These are phyloP conservation scores for Orthosia cruda DNA, from an alignment of 2,888 invertebrate species.

Conservation along the genomic window DNA sequence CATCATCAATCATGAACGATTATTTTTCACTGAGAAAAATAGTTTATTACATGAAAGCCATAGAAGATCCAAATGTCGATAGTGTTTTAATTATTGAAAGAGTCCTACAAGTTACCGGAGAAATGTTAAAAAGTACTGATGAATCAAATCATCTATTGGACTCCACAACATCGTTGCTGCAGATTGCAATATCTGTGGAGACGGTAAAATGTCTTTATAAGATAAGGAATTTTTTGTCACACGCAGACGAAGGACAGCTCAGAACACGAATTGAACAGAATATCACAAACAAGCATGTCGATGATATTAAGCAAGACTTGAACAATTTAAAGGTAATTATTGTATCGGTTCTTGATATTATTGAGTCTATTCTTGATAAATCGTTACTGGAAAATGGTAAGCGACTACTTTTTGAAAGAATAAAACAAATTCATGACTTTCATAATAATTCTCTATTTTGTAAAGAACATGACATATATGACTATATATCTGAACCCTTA, in stretches of 20 bases:
- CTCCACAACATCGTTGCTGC: slow-evolving; percentile 33
- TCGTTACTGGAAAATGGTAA: slow-evolving; percentile 32
- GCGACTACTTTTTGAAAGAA: slow-evolving; percentile 6
- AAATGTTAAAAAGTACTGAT: slow-evolving; percentile 46
- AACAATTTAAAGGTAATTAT: background rate
- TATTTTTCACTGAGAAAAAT: slow-evolving; percentile 49
- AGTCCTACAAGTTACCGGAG: slow-evolving; percentile 51
- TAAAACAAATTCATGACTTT: background rate
- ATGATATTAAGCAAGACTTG: slow-evolving; percentile 1
- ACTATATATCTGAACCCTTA: background rate
- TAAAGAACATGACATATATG: background rate
- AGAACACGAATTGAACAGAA: slow-evolving; percentile 4
- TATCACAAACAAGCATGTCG: background rate
- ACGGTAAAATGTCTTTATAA: slow-evolving; percentile 11
- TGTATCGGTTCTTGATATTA: slow-evolving; percentile 20
- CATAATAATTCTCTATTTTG: background rate
- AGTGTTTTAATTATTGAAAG: slow-evolving; percentile 46
- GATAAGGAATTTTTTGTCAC: slow-evolving; percentile 32
- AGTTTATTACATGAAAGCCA: slow-evolving; percentile 27
- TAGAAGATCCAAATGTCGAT: background rate
- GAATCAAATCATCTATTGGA: slow-evolving; percentile 25
- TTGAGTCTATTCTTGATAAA: slow-evolving; percentile 37
- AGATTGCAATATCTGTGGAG: slow-evolving; percentile 9
- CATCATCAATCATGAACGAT: slow-evolving; percentile 29
- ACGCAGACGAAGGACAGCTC: slow-evolving; percentile 1